A percentile compares a stretch with the other conserved stretches of the same genome.
These are phyloP conservation scores for Agrochola macilenta DNA, from an alignment of 2,888 invertebrate genomes.

Conservation along the genomic window DNA sequence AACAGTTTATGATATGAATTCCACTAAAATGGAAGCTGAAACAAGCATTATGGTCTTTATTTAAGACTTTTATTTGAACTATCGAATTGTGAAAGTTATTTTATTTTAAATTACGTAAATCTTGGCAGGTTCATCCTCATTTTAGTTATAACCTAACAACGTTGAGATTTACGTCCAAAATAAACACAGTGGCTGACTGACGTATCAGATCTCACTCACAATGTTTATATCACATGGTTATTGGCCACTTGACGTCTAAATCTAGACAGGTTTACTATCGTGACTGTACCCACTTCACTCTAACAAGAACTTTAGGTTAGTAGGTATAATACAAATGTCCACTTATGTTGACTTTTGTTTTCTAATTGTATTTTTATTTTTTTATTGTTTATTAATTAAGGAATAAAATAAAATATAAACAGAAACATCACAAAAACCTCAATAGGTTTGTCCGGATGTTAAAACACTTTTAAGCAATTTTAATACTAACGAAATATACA, in stretches of 20 bases:
- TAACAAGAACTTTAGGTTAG: background rate
- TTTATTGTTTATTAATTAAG: too few species aligned
- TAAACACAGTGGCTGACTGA: background rate
- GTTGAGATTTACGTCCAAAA: background rate
- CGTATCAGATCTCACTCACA: background rate
- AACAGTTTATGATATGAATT: conserved; percentile 28
- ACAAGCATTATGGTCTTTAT: background rate
- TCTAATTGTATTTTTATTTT: too few species aligned
- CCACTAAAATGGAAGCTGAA: background rate
- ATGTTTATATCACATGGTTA: background rate
- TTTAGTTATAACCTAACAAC: background rate
- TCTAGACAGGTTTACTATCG: too few species aligned
- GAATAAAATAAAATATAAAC: too few species aligned
- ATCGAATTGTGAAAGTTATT: background rate
- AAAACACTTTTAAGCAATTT: too few species aligned
- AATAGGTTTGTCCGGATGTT: too few species aligned
- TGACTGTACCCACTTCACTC: background rate
- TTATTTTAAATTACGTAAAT: background rate
- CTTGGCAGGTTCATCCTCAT: background rate
- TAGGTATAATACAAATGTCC: background rate
- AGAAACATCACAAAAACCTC: too few species aligned
- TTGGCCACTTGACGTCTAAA: too few species aligned
- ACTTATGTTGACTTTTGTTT: background rate
- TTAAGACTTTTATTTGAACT: background rate
- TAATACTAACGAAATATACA: too few species aligned